Evolutionary conservation across 2,113 vertebrate species (phyloP).

Genomic region (Spea bombifrons): DNA sequence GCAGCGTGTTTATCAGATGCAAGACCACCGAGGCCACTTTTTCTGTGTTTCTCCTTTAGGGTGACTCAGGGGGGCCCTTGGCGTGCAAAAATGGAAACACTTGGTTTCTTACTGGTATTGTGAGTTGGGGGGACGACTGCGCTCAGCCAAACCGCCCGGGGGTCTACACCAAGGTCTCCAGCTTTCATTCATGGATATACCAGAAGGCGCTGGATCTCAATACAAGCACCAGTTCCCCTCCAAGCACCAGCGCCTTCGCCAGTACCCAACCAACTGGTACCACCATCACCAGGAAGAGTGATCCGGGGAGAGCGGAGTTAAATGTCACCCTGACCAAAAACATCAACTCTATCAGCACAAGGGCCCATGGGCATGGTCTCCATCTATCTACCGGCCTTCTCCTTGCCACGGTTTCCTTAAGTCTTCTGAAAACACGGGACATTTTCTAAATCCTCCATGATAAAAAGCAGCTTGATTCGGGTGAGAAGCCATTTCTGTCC

Average conservation of each 20-base stretch:
- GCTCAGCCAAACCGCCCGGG: constrained; percentile 29
- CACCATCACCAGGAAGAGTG: background rate
- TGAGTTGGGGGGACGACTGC: constrained; percentile 52
- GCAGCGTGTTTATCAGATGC: no score
- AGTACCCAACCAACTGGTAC: background rate
- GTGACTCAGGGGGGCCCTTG: constrained; percentile 57
- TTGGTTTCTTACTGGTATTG: constrained; percentile 55
- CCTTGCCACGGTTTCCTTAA: background rate
- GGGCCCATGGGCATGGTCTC: background rate
- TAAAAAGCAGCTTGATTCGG: no score
- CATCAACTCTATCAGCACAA: background rate
- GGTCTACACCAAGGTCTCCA: constrained; percentile 46
- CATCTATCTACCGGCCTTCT: background rate
- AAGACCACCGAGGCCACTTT: no score
- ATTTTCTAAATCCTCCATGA: background rate
- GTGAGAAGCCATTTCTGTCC: no score
- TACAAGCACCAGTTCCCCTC: background rate
- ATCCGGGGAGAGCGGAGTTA: background rate
- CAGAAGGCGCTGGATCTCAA: background rate
- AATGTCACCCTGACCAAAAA: background rate
- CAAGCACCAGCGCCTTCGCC: background rate
- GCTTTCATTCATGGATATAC: constrained; percentile 42
- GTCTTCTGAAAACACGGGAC: background rate
- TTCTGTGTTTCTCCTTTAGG: constrained; percentile 31
- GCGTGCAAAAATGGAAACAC: constrained; percentile 41